Percentiles rank a stretch among this genome's conserved stretches.
Conservation (phyloP, 2,113 vertebrate species). For the Callorhinus ursinus region DNA sequence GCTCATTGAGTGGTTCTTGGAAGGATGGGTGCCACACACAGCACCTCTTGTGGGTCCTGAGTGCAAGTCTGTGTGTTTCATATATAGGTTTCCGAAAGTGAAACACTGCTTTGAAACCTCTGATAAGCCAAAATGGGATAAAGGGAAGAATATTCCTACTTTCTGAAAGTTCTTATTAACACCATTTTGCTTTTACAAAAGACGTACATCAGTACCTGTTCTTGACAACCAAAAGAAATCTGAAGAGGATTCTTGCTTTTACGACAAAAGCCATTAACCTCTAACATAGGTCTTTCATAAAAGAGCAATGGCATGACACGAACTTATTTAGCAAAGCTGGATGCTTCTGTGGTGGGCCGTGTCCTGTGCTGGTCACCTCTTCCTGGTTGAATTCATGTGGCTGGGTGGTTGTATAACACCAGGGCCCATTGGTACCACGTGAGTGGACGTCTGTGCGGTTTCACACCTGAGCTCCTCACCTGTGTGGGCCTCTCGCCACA, state of each 20-base stretch:
- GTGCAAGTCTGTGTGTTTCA: not conserved
- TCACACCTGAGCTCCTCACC: not conserved
- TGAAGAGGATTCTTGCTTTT: not conserved
- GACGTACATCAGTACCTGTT: not conserved
- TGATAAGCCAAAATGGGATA: not conserved
- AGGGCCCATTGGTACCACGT: rapidly evolving
- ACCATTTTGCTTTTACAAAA: not conserved
- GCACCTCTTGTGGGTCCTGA: not conserved
- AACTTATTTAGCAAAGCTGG: not conserved
- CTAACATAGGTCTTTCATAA: not conserved
- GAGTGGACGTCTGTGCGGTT: rapidly evolving
- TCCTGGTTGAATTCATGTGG: too few relatives aligned
- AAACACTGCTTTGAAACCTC: not conserved
- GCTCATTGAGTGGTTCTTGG: not conserved
- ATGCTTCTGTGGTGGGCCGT: not conserved
- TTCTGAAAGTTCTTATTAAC: not conserved
- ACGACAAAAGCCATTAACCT: not conserved
- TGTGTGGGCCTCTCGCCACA: slow-evolving; percentile 69
- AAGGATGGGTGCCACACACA: not conserved
- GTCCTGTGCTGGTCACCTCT: not conserved
- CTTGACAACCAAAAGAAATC: not conserved
- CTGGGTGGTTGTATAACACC: not conserved
- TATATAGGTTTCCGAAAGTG: not conserved
- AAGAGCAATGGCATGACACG: not conserved
- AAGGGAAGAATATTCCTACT: not conserved